Conservation (phyloP, 1,140 invertebrate species). For the Helicoverpa armigera region DNA sequence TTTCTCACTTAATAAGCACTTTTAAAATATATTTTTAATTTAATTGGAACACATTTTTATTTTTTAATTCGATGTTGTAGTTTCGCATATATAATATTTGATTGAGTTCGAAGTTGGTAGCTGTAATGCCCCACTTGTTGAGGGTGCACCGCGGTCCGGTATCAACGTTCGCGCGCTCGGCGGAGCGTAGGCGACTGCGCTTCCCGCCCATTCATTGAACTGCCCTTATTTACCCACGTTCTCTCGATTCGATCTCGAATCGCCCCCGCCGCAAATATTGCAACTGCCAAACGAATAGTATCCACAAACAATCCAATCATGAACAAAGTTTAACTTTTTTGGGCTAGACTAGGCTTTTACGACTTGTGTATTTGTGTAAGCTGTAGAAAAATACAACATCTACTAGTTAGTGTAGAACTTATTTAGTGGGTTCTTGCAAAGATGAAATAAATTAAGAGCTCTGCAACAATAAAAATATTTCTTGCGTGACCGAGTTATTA, state of each 20-base stretch:
- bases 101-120: conserved; percentile 48
- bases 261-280: conserved; percentile 40
- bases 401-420: too few species aligned
- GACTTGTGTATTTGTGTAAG: conserved; percentile 2
- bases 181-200: conserved; percentile 81
- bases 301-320: conserved; percentile 35
- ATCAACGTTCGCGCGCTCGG: conserved; percentile 78
- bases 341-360: background rate
- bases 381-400: background rate
- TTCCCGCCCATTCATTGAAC: conserved; percentile 79
- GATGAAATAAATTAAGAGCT: too few species aligned
- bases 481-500: background rate
- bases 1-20: conserved; percentile 45
- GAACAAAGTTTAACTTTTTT: conserved; percentile 26
- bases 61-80: conserved; percentile 44
- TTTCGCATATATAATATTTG: background rate
- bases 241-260: conserved; percentile 64
- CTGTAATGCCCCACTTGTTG: conserved; percentile 71
- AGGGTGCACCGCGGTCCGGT: conserved; percentile 58
- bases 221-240: conserved; percentile 60
- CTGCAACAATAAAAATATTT: background rate
- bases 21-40: conserved; percentile 23
- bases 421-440: too few species aligned
- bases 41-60: conserved; percentile 41
- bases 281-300: conserved; percentile 26